Conservation (phyloP, 2,113 vertebrate genomes). For the Corythornis vintsioides region DNA sequence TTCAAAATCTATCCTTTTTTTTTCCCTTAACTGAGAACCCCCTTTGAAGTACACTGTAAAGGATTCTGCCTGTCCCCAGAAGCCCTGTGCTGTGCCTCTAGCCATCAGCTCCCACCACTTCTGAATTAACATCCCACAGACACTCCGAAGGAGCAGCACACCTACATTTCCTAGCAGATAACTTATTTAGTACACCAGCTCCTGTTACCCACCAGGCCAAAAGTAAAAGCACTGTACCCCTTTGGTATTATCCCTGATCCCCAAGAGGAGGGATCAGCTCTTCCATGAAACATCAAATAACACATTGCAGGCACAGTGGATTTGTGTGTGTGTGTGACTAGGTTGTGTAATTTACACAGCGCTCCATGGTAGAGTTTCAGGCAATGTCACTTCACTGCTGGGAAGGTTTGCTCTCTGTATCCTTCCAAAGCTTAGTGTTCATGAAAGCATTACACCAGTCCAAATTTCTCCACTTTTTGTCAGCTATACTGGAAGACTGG, state of each 20-base stretch:
- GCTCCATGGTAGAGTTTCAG: not conserved
- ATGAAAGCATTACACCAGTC: not conserved
- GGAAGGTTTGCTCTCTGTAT: not conserved
- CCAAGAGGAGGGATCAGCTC: constrained; percentile 49
- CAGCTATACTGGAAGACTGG: not conserved
- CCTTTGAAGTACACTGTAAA: constrained; percentile 62
- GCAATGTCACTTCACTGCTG: not conserved
- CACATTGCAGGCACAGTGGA: constrained; percentile 24
- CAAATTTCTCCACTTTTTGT: not conserved
- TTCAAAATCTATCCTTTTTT: constrained; percentile 66
- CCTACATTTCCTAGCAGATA: constrained; percentile 53
- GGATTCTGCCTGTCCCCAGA: constrained; percentile 58
- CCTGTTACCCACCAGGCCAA: constrained; percentile 57
- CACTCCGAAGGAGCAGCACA: constrained; percentile 22
- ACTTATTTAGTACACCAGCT: constrained; percentile 63
- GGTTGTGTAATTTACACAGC: constrained; percentile 28
- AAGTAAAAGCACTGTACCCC: constrained; percentile 49
- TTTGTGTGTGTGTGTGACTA: constrained; percentile 38
- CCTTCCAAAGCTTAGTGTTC: not conserved
- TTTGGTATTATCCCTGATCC: constrained; percentile 60
- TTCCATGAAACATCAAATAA: constrained; percentile 66
- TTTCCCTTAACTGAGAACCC: constrained; percentile 49
- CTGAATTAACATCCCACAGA: constrained; percentile 66
- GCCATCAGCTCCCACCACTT: constrained; percentile 54
- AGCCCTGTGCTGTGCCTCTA: constrained; percentile 43